Evolutionary conservation across 2,888 invertebrate genomes (phyloP).

Genomic region (Tinea semifulvella): DNA sequence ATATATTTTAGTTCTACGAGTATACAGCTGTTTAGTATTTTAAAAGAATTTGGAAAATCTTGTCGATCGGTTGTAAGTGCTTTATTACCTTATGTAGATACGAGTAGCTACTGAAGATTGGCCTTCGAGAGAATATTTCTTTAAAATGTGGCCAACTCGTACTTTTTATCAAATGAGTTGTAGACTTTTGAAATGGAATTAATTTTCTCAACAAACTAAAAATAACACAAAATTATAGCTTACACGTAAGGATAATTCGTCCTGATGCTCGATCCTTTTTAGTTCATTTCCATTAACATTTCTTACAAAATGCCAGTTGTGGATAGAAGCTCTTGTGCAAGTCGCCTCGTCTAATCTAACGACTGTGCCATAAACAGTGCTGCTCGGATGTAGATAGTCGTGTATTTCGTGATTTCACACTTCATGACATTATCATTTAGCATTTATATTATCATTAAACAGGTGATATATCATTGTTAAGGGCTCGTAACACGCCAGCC

Average conservation of each 20-base stretch:
- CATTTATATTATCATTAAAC: background rate
- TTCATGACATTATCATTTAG: slow-evolving; percentile 12
- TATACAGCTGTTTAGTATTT: too few relatives aligned
- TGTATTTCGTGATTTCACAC: slow-evolving; percentile 12
- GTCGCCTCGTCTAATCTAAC: slow-evolving; percentile 12
- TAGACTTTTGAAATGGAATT: too few relatives aligned
- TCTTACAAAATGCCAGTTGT: slow-evolving; percentile 15
- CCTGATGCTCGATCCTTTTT: slow-evolving; percentile 13
- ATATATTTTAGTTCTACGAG: too few relatives aligned
- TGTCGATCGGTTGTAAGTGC: too few relatives aligned
- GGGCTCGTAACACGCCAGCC: too few relatives aligned
- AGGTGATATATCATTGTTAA: background rate
- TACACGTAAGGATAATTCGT: background rate
- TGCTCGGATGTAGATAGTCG: background rate
- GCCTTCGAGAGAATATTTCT: too few relatives aligned
- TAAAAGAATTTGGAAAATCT: too few relatives aligned
- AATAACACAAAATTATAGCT: background rate
- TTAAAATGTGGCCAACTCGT: too few relatives aligned
- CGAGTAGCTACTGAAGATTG: too few relatives aligned
- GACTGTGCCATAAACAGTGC: slow-evolving; percentile 16
- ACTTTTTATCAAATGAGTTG: too few relatives aligned
- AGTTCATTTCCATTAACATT: slow-evolving; percentile 15
- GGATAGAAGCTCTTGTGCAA: slow-evolving; percentile 16
- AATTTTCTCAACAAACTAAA: too few relatives aligned
- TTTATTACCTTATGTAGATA: too few relatives aligned